Base-by-base conservation (phyloP, 2,888 invertebrate species). In the Diadromus collaris region DNA sequence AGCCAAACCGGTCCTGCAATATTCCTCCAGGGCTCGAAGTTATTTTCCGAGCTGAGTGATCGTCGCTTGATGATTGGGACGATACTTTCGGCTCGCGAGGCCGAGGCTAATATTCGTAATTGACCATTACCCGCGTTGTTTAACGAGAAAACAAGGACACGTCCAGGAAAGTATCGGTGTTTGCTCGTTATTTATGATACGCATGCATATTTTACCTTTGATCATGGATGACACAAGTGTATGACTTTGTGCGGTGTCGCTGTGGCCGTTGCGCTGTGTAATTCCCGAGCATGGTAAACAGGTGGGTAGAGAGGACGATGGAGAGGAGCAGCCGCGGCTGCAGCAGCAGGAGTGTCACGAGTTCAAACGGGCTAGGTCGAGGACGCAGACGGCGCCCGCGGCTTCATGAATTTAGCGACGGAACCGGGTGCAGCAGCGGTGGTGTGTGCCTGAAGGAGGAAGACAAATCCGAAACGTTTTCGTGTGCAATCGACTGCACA, bases 151-250 rank as follows among this genome's bases (percentile, higher is more conserved):
- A 76, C 70, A 72, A 51, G 51, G 51, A 9, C 58, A 68, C 44
- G 48, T 41, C 27, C 2, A 10, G 58, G 38, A 56, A 34, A 58
- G 51, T 44, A 38, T 9, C 19, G 27, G 32, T 24, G 60, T 27
- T 56, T 19, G 32, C 63, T 51, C 65, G 65, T 76, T 74, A 69
- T 63, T 76, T 60, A 70, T 71, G 69, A 73, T 64, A 65, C 44
- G 76, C 68, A 73, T 76, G 70, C 61, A 81, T 81, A 71, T 78
- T 76, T 81, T 68, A 79, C 65, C 76, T 80, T 80, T 80, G 77
- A 80, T 80, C 77, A 76, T 74, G 56, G 74, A 58, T 70, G 70
- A 67, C 70, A 60, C 56, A 51, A 63, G 56, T 77, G 68, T 73
- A 54, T 56, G 68, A 63, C 41, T 68, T 73, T 56, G 63, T 71